Evolutionary conservation across 2,113 vertebrate species (phyloP), one percentile per base, ranked within the genome.

Genomic region (Entelurus aequoreus): DNA sequence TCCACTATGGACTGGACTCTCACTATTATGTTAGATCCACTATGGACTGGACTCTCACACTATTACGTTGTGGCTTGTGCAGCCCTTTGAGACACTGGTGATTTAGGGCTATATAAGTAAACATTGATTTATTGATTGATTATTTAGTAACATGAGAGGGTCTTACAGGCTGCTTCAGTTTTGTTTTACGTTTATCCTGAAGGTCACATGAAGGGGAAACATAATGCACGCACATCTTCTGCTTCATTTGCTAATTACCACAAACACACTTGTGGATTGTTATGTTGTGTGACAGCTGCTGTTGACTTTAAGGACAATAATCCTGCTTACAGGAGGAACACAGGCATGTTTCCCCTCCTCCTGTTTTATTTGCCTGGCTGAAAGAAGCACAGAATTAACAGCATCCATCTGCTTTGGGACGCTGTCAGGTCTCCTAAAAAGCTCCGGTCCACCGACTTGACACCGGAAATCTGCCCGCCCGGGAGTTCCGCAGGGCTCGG

Each of bases 401-500:
- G 44, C 15, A 15, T 70, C 77, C 68, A 79, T 82, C 80, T 79
- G 76, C 8, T 56, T 61, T 7, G 1, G 7, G 60, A 49, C 13
- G 9, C n/a, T 48, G 35, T 66, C 68, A 9, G 7, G 40, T 49
- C 68, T 64, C 47, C 42, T 46, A 12, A 46, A 46, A 4, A 46
- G 42, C 6, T 42, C 40, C 28, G 28, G 40, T 42, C 40, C 8
- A 9, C 40, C 8, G 8, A 40, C 38, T 40, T 40, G 38, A 40
- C 38, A 40, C 38, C 38, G 38, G 38, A 40, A 28, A 40, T 40
- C 40, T 42, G 7, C 40, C 7, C 7, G 40, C 75, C 48, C 68
- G 60, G 75, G 75, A 65, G 71, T 50, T 46, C 67, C 62, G 3
- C 78, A 71, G 60, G 53, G 72, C 64, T 61, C 73, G 53, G 62